Evolutionary conservation across 2,113 vertebrate species (phyloP), one percentile per base, ranked within the genome.

Genomic region (Apus apus): DNA sequence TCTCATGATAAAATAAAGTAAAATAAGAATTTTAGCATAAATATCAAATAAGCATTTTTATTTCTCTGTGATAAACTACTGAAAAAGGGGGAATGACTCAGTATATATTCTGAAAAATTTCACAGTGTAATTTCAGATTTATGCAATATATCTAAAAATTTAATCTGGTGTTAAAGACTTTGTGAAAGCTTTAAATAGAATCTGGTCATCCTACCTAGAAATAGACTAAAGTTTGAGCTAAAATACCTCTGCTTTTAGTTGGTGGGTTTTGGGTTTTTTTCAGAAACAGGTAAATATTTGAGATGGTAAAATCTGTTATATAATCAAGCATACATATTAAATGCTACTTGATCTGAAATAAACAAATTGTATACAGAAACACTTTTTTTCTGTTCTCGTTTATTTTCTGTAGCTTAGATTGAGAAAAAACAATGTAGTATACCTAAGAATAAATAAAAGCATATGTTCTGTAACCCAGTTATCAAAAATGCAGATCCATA

Each of bases 121-220:
- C 34, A 61, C n/a, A n/a, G 9, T 27, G 13, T 57, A 27, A 19
- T 25, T 80, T 77, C 50, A 11, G 5, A 40, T 81, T 91, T 84
- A 75, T 34, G 10, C 2, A 51, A 50, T 48, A 4, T 15, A 74
- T 60, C 3, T 48, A 29, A 81, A 90, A 65, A 57, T 20, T 21
- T 27, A 4, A 60, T 67, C 18, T 84, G 8, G 4, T 54, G 9
- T 5, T 45, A 62, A 67, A 72, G 8, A 0, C 15, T 79, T 71
- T 53, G 16, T 46, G 85, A 72, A 89, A 61, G 0, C 3, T 11
- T 64, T 65, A 20, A 56, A 56, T 11, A 87, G 8, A 16, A 29
- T 61, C 14, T 50, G 4, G 45, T 65, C 58, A 0, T 61, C 13
- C 27, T 57, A 8, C 0, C 0, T 32, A 67, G 1, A 15, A 86